phyloP scores from a whole-genome alignment of 2,797 vertebrate species.

The Ficedula albicollis region DNA sequence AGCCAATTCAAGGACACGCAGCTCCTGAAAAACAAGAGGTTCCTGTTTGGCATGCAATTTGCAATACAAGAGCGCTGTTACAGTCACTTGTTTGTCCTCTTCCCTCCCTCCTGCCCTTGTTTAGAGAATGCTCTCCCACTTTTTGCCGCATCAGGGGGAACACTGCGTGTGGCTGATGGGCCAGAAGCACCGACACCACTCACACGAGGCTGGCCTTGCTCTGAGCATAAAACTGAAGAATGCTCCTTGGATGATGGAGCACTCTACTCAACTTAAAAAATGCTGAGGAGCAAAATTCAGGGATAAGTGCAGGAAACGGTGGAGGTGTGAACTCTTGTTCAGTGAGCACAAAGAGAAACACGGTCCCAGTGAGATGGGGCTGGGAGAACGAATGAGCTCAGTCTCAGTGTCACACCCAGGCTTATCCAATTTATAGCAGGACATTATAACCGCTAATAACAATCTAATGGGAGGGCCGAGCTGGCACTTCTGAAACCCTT shows the following conservation, averaged over 20 bases:
- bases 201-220: background rate
- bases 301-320: background rate
- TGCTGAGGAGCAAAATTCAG: constrained; percentile 17
- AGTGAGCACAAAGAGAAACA: background rate
- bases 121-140: background rate
- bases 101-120: background rate
- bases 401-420: background rate
- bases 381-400: background rate
- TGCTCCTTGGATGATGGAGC: background rate
- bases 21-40: constrained; percentile 31
- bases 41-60: constrained; percentile 23
- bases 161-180: background rate
- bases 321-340: background rate
- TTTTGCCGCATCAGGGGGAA: constrained; percentile 2
- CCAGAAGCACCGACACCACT: background rate
- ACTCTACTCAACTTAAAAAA: background rate
- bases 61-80: background rate
- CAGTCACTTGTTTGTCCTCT: background rate
- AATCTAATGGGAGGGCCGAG: constrained; percentile 7
- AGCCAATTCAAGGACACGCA: background rate
- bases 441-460: background rate
- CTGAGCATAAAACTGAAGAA: background rate
- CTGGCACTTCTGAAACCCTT: background rate
- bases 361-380: accelerated
- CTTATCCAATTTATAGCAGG: background rate